Conservation (phyloP, 2,113 vertebrate genomes). For the Chelonoidis abingdonii region DNA sequence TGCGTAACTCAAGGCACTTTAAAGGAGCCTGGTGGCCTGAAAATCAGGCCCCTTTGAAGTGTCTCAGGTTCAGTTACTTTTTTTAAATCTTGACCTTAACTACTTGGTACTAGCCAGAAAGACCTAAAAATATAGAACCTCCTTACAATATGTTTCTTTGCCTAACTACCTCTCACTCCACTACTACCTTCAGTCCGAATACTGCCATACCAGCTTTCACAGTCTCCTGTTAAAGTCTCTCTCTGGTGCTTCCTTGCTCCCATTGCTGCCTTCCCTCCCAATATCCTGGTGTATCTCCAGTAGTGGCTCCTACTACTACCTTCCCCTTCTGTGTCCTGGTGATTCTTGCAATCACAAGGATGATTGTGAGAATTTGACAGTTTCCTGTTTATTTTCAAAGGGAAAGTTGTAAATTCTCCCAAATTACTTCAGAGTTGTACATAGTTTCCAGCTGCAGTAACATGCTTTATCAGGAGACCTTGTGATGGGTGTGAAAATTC, state of each 20-base stretch:
- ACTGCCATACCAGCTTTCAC: not conserved
- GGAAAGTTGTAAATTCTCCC: not conserved
- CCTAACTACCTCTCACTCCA: constrained; percentile 1
- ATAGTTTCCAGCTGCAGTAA: not conserved
- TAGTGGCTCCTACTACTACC: not conserved
- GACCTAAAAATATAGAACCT: not conserved
- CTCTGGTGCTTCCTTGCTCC: not conserved
- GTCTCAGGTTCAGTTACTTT: not conserved
- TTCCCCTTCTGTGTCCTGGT: not conserved
- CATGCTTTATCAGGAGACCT: not conserved
- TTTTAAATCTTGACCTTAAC: not conserved
- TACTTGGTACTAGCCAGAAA: not conserved
- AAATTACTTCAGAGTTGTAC: not conserved
- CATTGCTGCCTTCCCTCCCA: not conserved
- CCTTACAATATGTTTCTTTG: not conserved
- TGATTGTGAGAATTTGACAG: not conserved
- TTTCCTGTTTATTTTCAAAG: constrained; percentile 1
- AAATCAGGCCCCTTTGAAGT: not conserved
- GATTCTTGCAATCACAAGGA: constrained; percentile 1
- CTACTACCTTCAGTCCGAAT: not conserved
- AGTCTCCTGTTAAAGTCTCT: not conserved
- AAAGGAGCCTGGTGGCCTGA: not conserved
- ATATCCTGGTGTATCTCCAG: not conserved
- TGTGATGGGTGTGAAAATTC: not conserved
- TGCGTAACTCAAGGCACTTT: not conserved